Evolutionary conservation across 2,888 invertebrate species (phyloP), one percentile per base, ranked within the genome.

Genomic region (Drosophila austrosaltans): DNA sequence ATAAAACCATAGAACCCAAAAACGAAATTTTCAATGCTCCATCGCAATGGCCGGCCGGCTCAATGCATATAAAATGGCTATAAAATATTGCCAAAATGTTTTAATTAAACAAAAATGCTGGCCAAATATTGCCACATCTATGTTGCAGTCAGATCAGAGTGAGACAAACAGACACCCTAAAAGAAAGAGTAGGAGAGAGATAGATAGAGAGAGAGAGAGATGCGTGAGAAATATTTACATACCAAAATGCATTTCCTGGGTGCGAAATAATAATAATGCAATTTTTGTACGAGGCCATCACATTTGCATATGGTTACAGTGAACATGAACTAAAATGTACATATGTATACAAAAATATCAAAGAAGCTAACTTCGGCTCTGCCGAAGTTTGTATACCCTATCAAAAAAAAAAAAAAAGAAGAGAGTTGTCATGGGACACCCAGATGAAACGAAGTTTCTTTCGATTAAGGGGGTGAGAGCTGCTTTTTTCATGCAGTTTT

Each of bases 1-100:
- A 48, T 48, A 48, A 48, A 48, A 48, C 48, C 48, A 25, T 48
- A 48, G 25, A 48, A 7, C 25, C 48, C 48, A 25, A 48, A 48
- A 12, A 40, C 22, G 22, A 48, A 48, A 48, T 10, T 48, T 48
- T 48, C 48, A 48, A 25, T 48, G 22, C 48, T 48, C 48, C 22
- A 48, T 48, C 12, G 10, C 25, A 16, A 16, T 16, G 16, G 16
- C 16, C 16, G 16, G 16, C 16, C 16, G 16, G 16, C 16, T 16
- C 48, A 48, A 53, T 40, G 12, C 36, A 59, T 10, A 0, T 32
- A 16, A 39, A 16, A 44, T 16, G 22, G 12, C 56, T 58, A 70
- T 79, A 84, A 88, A 88, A 82, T 88, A 88, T 88, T 86, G 88
- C 69, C 62, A 84, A 75, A 89, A 89, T 82, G 87, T 89, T 89